Evolutionary conservation across 2,113 vertebrate species (phyloP), one percentile per base, ranked within the genome.

Genomic region (Camelus dromedarius): DNA sequence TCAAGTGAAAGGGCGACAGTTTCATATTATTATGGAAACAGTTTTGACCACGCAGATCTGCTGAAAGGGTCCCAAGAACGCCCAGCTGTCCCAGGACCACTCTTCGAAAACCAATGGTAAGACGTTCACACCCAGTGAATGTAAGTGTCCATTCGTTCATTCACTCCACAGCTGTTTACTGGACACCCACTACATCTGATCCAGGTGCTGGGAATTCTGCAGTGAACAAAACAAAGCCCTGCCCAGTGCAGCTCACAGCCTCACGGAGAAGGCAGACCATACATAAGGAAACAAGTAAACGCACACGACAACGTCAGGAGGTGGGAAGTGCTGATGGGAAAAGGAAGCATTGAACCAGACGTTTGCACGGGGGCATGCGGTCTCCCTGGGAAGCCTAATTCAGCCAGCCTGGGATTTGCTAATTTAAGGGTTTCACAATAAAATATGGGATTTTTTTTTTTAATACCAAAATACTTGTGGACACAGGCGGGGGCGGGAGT

Each of bases 381-480:
- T 84, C 84, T 70, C 72, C 96, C 89, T 66, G 15, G 35, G 64
- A 93, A 81, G 85, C 54, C 66, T 46, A 66, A 48, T 38, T 88
- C 84, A 92, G 88, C 70, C 83, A 87, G 60, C 46, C 83, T 42
- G 20, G 42, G 70, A 87, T 87, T 76, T 93, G 80, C 69, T 96
- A 93, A 94, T 92, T 93, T 86, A 84, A 96, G 81, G 72, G 91
- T 89, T 94, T 92, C 67, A 96, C 85, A 73, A 85, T 82, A 95
- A 98, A 97, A 94, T 93, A 95, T 6, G 32, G 75, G 46, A 70
- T n/a, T 66, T 95, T 64, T 30, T 91, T 77, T 52, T 46, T 89
- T 67, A 88, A 85, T 89, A 62, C 24, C 15, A 88, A 96, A 96
- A 96, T 92, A 84, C 94, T 89, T 84, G 91, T 0, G 15, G 93